Percentiles rank a stretch among this genome's conserved stretches.
These are phyloP conservation scores for Oostethus manadensis DNA, from an alignment of 2,113 vertebrate species.

Conservation along the genomic window DNA sequence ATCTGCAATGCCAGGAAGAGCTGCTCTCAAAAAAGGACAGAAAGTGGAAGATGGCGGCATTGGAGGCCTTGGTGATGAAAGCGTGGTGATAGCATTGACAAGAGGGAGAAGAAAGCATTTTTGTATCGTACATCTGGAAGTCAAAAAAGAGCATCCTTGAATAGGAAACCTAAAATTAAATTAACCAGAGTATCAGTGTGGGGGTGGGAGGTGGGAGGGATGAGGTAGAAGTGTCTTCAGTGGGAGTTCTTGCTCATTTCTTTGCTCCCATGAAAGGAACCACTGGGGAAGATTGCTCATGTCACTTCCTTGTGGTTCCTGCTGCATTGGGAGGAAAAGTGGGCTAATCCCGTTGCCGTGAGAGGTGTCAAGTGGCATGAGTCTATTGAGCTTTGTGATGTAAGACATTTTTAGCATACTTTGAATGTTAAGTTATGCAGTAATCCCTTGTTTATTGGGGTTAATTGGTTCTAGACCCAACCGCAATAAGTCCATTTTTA, in stretches of 20 bases:
- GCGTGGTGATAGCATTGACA: constrained; percentile 5
- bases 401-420: constrained; percentile 4
- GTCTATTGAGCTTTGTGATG: constrained; percentile 11
- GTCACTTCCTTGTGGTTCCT: constrained; percentile 44
- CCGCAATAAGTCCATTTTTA: too few species aligned
- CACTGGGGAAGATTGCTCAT: constrained; percentile 22
- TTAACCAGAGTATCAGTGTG: constrained; percentile 12
- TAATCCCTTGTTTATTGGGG: too few species aligned
- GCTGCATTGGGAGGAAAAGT: constrained; percentile 23
- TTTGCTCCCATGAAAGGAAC: constrained; percentile 7
- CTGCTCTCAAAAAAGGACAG: constrained; percentile 10
- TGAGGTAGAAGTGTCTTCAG: neutral
- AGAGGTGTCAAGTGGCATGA: constrained; percentile 22
- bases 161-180: constrained; percentile 13
- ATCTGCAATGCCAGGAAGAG: constrained; percentile 12
- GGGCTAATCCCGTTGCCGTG: constrained; percentile 36
- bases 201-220: neutral
- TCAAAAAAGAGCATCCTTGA: constrained; percentile 18
- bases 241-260: constrained; percentile 17
- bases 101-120: constrained; percentile 21
- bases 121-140: constrained; percentile 27
- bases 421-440: too few species aligned
- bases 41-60: constrained; percentile 15
- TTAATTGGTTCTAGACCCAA: too few species aligned
- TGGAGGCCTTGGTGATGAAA: constrained; percentile 23